Base-by-base conservation (phyloP, 2,797 vertebrate species). In the Oreochromis mossambicus region DNA sequence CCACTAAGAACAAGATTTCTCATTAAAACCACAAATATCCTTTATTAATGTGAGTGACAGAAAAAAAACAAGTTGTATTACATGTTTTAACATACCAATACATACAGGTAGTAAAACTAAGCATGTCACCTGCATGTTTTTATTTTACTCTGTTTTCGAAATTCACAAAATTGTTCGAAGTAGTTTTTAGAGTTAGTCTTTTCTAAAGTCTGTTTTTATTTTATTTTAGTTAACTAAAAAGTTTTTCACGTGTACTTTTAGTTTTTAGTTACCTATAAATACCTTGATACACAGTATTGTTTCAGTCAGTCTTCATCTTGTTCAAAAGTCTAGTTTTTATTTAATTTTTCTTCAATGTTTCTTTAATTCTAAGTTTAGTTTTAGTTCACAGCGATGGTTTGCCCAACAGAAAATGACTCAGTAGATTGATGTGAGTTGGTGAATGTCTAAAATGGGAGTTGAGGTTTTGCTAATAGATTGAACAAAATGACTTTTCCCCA, bases 51-150 rank as follows among this genome's bases (percentile, higher is more conserved):
- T n/a, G 58, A 3, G 2, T 41, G 12, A 21, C 61, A 66, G 34
- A 66, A 55, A 26, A 4, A 55, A 29, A 55, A 11, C 50, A 52
- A 58, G 56, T 58, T 58, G 29, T 34, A 12, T 34, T 61, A 61
- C 32, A 61, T 7, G 1, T 61, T 34, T 36, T 61, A 34, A 34
- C 56, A 36, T 34, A 61, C 0, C 0, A 1, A 58, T 19, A 58
- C 15, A 32, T 4, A 61, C 58, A 61, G 58, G 32, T 36, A 34
- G 32, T 12, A 36, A 61, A 36, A 61, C 6, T 7, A 36, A 61
- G 6, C 32, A 36, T 61, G 58, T 61, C 32, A 36, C 17, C 32
- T 61, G 32, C 17, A 36, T 36, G 58, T 61, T 61, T 61, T 36
- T 36, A 12, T 61, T 36, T 0, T 34, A 61, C 56, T 61, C 17